Evolutionary conservation across 1,140 invertebrate species (phyloP).

Genomic region (Heliconius hermathena): DNA sequence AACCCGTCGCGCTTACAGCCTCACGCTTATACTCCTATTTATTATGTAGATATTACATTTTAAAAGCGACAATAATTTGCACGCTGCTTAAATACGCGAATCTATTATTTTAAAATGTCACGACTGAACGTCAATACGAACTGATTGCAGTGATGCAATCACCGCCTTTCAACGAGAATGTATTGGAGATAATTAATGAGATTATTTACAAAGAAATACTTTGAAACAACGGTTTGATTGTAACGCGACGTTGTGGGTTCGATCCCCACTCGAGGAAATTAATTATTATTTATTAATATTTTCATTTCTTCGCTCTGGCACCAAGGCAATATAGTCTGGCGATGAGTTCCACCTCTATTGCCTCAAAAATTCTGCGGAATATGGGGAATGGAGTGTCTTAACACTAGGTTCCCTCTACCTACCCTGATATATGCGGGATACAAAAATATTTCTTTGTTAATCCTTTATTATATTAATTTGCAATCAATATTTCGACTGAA

Average conservation of each 20-base stretch:
- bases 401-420: too few relatives aligned
- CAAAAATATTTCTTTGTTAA: too few relatives aligned
- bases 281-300: neutral
- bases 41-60: neutral
- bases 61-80: neutral
- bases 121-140: conserved; percentile 31
- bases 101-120: conserved; percentile 31
- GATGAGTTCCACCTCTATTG: too few relatives aligned
- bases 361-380: too few relatives aligned
- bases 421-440: too few relatives aligned
- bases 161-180: conserved; percentile 41
- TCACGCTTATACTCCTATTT: too few relatives aligned
- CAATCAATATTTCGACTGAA: neutral
- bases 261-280: neutral
- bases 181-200: conserved; percentile 46
- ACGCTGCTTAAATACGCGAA: neutral
- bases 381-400: too few relatives aligned
- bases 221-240: too few relatives aligned
- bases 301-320: too few relatives aligned
- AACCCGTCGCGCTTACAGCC: too few relatives aligned
- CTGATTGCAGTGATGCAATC: conserved; percentile 44
- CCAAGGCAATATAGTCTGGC: too few relatives aligned
- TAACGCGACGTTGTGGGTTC: too few relatives aligned
- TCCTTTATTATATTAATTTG: neutral
- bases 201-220: conserved; percentile 19